phyloP scores from a whole-genome alignment of 1,140 invertebrate species.

The Odontomachus brunneus region DNA sequence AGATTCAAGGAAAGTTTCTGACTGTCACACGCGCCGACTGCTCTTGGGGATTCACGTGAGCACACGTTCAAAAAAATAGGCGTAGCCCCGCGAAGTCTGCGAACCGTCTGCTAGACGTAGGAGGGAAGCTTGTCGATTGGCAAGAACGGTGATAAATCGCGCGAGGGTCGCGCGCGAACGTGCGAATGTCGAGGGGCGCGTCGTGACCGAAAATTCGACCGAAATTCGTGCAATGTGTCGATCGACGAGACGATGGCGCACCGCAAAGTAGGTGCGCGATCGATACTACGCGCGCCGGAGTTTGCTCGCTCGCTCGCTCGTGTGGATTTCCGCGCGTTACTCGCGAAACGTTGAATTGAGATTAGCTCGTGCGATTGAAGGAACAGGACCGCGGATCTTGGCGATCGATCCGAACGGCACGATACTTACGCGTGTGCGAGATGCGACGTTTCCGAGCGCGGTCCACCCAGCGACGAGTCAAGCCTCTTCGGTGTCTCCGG shows the following conservation, averaged over 20 bases:
- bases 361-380: background rate
- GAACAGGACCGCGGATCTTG: background rate
- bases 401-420: background rate
- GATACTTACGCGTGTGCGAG: constrained; percentile 62
- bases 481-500: constrained; percentile 31
- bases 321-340: background rate
- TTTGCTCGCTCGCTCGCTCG: background rate
- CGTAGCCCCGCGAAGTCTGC: constrained; percentile 79
- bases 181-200: too few species aligned
- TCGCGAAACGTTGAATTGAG: background rate
- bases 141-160: background rate
- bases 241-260: constrained; percentile 78
- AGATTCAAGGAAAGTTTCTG: background rate
- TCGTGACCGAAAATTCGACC: background rate
- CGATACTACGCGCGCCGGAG: constrained; percentile 61
- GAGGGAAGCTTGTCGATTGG: background rate
- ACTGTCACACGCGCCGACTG: constrained; percentile 26
- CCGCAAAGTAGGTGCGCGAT: constrained; percentile 68
- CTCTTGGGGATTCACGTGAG: constrained; percentile 81
- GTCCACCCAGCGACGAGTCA: constrained; percentile 74
- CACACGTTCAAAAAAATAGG: constrained; percentile 80
- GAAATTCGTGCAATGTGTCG: constrained; percentile 12
- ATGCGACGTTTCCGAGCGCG: constrained; percentile 69
- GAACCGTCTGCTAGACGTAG: constrained; percentile 64
- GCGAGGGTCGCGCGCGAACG: background rate